Conservation (phyloP, 1,140 invertebrate species). For the Platorchestia sp. region DNA sequence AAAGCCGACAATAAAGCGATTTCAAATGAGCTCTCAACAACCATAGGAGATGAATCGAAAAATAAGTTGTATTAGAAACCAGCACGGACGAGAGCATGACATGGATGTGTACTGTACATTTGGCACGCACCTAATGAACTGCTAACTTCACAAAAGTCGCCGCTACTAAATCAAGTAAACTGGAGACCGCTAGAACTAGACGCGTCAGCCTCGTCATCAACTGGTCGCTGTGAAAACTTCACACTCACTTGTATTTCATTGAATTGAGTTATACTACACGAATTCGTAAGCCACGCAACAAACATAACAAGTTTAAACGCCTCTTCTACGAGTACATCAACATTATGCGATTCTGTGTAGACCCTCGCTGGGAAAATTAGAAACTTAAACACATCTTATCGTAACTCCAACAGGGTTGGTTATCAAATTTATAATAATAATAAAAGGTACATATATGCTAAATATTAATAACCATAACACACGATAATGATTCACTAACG, state of each 20-base stretch:
- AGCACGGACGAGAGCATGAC: neutral
- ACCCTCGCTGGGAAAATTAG: neutral
- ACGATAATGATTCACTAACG: too few species aligned
- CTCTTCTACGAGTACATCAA: neutral
- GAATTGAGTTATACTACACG: neutral
- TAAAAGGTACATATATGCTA: too few species aligned
- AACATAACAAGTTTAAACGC: neutral
- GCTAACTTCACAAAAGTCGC: neutral
- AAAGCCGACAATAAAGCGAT: neutral
- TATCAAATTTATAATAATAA: too few species aligned
- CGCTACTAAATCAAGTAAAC: too few species aligned
- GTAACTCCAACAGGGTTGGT: too few species aligned
- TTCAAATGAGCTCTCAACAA: neutral
- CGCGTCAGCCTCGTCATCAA: neutral
- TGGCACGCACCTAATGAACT: neutral
- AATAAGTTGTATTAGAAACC: neutral
- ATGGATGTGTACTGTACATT: neutral
- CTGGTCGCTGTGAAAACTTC: neutral
- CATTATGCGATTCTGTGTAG: neutral
- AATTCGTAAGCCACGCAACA: neutral
- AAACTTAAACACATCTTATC: too few species aligned
- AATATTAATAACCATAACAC: too few species aligned
- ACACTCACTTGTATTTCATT: neutral
- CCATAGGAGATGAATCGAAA: neutral
- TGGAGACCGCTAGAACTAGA: too few species aligned